Conservation (phyloP, 2,113 vertebrate genomes). For the Podarcis raffonei region DNA sequence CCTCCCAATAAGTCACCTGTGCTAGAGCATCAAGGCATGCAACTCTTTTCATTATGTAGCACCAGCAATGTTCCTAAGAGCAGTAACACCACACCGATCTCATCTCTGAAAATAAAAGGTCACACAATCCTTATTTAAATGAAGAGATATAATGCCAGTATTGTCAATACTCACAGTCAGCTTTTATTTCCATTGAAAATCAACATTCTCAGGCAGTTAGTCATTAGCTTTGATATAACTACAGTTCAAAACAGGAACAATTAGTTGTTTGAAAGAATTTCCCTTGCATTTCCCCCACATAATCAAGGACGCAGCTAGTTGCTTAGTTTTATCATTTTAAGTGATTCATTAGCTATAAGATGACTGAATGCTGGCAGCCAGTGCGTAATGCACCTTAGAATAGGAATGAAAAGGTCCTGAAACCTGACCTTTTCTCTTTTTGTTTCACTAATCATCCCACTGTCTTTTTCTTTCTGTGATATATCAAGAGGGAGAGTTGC, state of each 20-base stretch:
- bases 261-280: not conserved
- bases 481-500: not conserved
- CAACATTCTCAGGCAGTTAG: not conserved
- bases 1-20: too few species aligned
- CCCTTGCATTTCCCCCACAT: not conserved
- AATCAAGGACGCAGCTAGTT: not conserved
- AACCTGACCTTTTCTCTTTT: not conserved
- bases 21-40: too few species aligned
- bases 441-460: conserved; percentile 4
- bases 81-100: too few species aligned
- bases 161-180: not conserved
- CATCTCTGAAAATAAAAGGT: not conserved
- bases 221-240: not conserved
- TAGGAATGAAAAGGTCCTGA: not conserved
- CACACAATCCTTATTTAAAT: not conserved
- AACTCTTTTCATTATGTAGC: too few species aligned
- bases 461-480: not conserved
- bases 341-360: not conserved
- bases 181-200: not conserved
- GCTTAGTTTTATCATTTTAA: not conserved
- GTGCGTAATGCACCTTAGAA: not conserved
- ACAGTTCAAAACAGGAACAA: not conserved
- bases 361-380: not conserved
- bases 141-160: not conserved
- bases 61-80: too few species aligned